These are phyloP conservation scores for Solenodon paradoxus DNA, from an alignment of 2,113 vertebrate genomes.

Conservation along the genomic window DNA sequence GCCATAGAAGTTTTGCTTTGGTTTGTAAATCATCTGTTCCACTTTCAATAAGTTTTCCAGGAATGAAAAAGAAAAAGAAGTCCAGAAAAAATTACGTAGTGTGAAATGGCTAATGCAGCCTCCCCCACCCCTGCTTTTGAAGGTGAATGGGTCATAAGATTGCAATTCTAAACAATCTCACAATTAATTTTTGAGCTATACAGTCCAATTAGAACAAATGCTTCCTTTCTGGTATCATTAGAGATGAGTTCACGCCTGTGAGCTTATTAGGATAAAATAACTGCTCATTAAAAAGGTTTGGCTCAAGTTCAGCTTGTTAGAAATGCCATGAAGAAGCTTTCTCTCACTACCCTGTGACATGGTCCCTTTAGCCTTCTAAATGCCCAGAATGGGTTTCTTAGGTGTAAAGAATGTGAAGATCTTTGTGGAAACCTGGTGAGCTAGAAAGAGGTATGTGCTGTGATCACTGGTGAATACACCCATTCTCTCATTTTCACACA, in stretches of 20 bases:
- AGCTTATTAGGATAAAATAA: constrained; percentile 88
- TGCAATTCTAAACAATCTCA: constrained; percentile 83
- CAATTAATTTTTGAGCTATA: constrained; percentile 85
- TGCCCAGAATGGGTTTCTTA: too few species aligned
- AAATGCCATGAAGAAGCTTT: constrained; percentile 75
- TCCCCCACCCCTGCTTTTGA: not conserved
- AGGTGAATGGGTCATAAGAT: constrained; percentile 79
- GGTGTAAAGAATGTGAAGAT: not conserved
- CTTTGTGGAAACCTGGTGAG: constrained; percentile 10
- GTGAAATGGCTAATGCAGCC: constrained; percentile 63
- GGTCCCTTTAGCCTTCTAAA: not conserved
- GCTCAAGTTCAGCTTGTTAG: constrained; percentile 85
- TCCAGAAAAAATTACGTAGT: constrained; percentile 68
- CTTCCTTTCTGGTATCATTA: constrained; percentile 85
- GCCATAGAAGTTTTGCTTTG: constrained; percentile 62
- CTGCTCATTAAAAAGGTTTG: constrained; percentile 86
- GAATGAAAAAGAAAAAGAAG: constrained; percentile 35
- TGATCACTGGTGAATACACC: not conserved
- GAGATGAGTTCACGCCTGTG: constrained; percentile 81
- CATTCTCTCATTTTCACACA: not conserved
- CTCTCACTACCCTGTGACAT: constrained; percentile 78
- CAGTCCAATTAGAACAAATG: constrained; percentile 86
- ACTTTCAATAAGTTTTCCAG: constrained; percentile 34
- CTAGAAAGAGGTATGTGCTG: not conserved
- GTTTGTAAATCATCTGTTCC: constrained; percentile 48